Conservation (phyloP, 1,140 invertebrate genomes). For the Drosophila parvula region DNA sequence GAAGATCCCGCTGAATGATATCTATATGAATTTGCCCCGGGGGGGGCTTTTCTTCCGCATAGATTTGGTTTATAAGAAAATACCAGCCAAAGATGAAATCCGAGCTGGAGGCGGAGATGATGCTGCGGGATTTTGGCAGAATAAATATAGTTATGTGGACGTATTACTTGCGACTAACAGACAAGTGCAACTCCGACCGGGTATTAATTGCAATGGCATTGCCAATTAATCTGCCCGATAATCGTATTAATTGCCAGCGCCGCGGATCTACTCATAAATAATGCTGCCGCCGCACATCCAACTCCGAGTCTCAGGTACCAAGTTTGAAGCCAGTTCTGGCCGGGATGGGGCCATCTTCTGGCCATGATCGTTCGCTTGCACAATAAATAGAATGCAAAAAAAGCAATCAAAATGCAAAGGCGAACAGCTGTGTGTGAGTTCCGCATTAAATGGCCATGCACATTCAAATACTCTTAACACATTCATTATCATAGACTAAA, state of each 20-base stretch:
- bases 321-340: background rate
- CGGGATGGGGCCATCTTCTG: background rate
- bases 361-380: slow-evolving; percentile 20
- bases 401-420: slow-evolving; percentile 55
- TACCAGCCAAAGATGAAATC: background rate
- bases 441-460: slow-evolving; percentile 6
- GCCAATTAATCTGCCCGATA: slow-evolving; percentile 76
- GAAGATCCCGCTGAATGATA: background rate
- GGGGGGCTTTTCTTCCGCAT: background rate
- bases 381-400: slow-evolving; percentile 42
- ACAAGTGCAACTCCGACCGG: slow-evolving; percentile 24
- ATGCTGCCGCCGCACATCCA: slow-evolving; percentile 5
- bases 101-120: background rate
- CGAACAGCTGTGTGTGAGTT: slow-evolving; percentile 18
- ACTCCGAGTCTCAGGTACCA: background rate
- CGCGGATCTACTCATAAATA: slow-evolving; percentile 47
- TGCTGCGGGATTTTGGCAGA: background rate
- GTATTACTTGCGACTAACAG: slow-evolving; percentile 13
- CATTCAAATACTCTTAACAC: background rate
- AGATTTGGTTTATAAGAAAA: slow-evolving; percentile 6
- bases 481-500: slow-evolving; percentile 5
- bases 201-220: slow-evolving; percentile 69
- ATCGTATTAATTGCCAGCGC: slow-evolving; percentile 68
- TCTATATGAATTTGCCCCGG: background rate
- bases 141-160: slow-evolving; percentile 4